phyloP scores from a whole-genome alignment of 2,888 invertebrate species.

The Melanchra persicariae region DNA sequence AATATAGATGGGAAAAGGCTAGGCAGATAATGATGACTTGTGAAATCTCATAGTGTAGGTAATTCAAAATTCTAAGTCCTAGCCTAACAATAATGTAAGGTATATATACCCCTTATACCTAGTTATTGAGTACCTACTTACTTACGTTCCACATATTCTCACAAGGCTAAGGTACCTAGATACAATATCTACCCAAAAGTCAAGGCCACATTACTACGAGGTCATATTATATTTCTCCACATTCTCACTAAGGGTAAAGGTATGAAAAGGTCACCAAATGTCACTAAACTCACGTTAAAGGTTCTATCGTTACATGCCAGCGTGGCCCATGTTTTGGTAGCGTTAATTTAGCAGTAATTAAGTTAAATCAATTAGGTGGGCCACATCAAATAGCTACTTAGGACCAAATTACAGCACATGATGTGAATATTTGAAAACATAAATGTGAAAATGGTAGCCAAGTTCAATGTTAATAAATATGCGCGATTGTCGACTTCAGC shows the following conservation, averaged over 20 bases:
- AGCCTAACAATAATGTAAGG: no score
- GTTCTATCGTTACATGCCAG: slow-evolving; percentile 10
- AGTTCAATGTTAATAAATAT: no score
- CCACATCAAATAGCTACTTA: slow-evolving; percentile 56
- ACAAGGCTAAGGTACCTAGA: no score
- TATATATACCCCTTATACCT: no score
- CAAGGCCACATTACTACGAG: not conserved
- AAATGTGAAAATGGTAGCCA: no score
- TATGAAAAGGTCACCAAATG: slow-evolving; percentile 7
- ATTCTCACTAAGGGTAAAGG: not conserved
- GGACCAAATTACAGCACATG: slow-evolving; percentile 40
- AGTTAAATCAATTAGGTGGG: slow-evolving; percentile 49
- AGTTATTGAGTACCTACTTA: no score
- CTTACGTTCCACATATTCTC: no score
- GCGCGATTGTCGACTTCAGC: no score
- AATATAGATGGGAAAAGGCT: no score
- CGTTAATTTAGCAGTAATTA: slow-evolving; percentile 42
- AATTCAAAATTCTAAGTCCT: no score
- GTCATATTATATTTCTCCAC: not conserved
- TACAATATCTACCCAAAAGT: not conserved
- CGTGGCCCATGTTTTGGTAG: slow-evolving; percentile 18
- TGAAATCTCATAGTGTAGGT: no score
- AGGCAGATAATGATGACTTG: no score
- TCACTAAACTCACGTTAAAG: slow-evolving; percentile 4
- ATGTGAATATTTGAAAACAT: slow-evolving; percentile 61